phyloP scores from a whole-genome alignment of 2,797 vertebrate species.

The Channallabes apus region DNA sequence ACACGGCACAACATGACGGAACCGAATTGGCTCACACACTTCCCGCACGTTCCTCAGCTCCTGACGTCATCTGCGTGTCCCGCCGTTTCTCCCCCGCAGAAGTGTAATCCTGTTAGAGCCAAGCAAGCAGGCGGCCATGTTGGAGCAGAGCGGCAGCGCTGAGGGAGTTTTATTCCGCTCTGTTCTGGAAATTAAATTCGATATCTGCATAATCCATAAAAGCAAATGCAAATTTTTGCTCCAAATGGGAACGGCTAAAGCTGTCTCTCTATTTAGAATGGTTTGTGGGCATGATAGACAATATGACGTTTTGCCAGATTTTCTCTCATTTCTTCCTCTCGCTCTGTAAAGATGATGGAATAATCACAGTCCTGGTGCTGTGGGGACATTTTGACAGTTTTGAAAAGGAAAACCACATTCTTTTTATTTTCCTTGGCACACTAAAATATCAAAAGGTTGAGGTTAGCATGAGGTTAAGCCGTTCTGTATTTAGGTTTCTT shows the following conservation, averaged over 20 bases:
- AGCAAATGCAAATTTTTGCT: constrained; percentile 23
- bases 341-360: constrained; percentile 1
- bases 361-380: constrained; percentile 5
- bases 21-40: constrained; percentile 36
- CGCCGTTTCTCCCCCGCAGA: constrained; percentile 38
- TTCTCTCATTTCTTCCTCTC: constrained; percentile 13
- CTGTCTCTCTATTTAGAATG: constrained; percentile 5
- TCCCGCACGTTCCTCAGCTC: constrained; percentile 25
- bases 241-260: constrained; percentile 29
- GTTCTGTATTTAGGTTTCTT: not conserved
- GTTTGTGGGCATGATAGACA: constrained; percentile 16
- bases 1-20: constrained; percentile 26
- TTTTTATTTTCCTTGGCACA: not conserved
- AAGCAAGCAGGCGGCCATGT: constrained; percentile 49
- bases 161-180: constrained; percentile 31
- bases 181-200: constrained; percentile 33
- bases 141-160: constrained; percentile 38
- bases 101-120: constrained; percentile 55
- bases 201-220: constrained; percentile 49
- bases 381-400: not conserved
- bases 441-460: not conserved
- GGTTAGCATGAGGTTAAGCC: constrained; percentile 2
- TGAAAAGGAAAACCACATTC: not conserved
- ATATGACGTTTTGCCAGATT: constrained; percentile 10
- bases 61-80: constrained; percentile 47